Base-by-base conservation (phyloP, 2,113 vertebrate species). In the Callorhinus ursinus region DNA sequence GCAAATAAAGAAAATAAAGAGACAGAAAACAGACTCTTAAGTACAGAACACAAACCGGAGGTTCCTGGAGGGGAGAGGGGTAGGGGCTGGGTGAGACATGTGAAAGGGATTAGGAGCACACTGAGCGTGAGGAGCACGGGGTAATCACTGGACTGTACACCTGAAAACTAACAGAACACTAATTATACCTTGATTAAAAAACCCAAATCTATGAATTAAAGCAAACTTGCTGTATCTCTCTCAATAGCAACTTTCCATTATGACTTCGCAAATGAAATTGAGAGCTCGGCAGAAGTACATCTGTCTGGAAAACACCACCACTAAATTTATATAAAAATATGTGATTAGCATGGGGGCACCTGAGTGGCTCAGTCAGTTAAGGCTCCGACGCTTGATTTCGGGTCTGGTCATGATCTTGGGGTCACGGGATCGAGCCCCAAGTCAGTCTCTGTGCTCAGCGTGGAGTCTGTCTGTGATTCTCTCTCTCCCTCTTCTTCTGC, bases 381-480 rank as follows among this genome's bases (percentile, higher is more conserved):
- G 4, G 4, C 21, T 39, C 21, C 1, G 11, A 72, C 21, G 36
- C 33, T 69, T 69, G 67, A 69, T 36, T 72, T 72, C 39, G 8
- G 36, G 36, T 24, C 22, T 21, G 71, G 71, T 42, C 71, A 72
- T 3, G 36, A 39, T 72, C 71, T 72, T n/a, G 19, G 19, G 19
- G 10, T 39, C n/a, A 12, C 39, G n/a, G 10, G n/a, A 22, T 11
- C 5, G 69, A 71, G 19, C n/a, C 19, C 19, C 69, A 39, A 21
- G n/a, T 71, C 0, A 4, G 69, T n/a, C n/a, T 71, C 69, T 39
- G 65, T 0, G 4, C n/a, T 71, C 69, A 22, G n/a, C 0, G 2
- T 2, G 10, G 69, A 71, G 19, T n/a, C 69, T 71, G n/a, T 11
- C 69, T 71, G n/a, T 11, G n/a, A 71, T 71, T 71, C 69, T 69